Percentiles rank a stretch among this genome's conserved stretches.
These are phyloP conservation scores for Desoria tigrina DNA, from an alignment of 2,888 invertebrate genomes.

Conservation along the genomic window DNA sequence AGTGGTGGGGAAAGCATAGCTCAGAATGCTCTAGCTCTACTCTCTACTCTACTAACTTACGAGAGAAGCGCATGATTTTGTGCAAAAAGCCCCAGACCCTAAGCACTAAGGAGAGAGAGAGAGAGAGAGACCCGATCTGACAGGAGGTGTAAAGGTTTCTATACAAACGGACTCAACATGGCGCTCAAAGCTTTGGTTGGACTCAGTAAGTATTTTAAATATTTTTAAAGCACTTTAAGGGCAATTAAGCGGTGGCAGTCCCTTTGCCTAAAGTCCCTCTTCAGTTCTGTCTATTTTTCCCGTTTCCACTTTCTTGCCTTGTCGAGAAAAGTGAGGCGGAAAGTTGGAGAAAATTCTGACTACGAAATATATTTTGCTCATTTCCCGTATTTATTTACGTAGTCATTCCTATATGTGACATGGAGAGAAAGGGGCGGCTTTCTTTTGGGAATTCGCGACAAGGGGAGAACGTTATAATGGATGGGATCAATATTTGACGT, in stretches of 20 bases:
- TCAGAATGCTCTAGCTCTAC: too few relatives aligned
- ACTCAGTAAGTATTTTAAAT: conserved; percentile 71
- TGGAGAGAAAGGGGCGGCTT: too few relatives aligned
- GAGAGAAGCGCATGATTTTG: too few relatives aligned
- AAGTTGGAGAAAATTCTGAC: conserved; percentile 5
- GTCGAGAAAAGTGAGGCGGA: not conserved
- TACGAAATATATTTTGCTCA: not conserved
- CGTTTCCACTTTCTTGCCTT: not conserved
- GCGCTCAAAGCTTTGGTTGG: conserved; percentile 84
- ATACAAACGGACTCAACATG: conserved; percentile 63
- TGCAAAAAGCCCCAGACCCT: conserved; percentile 4
- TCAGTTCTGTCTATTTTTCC: not conserved
- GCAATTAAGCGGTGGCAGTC: not conserved
- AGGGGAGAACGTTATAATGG: too few relatives aligned
- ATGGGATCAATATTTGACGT: too few relatives aligned
- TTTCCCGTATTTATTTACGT: too few relatives aligned
- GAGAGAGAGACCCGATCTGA: not conserved
- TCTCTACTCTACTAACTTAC: too few relatives aligned
- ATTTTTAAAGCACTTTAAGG: not conserved
- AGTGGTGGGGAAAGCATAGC: too few relatives aligned
- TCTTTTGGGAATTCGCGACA: too few relatives aligned
- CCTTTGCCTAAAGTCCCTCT: too few relatives aligned
- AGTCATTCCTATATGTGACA: too few relatives aligned
- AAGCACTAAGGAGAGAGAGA: not conserved
- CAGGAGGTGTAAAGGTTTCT: conserved; percentile 8